These are phyloP conservation scores for Drosophila pegasa DNA, from an alignment of 2,888 invertebrate genomes.

Conservation along the genomic window DNA sequence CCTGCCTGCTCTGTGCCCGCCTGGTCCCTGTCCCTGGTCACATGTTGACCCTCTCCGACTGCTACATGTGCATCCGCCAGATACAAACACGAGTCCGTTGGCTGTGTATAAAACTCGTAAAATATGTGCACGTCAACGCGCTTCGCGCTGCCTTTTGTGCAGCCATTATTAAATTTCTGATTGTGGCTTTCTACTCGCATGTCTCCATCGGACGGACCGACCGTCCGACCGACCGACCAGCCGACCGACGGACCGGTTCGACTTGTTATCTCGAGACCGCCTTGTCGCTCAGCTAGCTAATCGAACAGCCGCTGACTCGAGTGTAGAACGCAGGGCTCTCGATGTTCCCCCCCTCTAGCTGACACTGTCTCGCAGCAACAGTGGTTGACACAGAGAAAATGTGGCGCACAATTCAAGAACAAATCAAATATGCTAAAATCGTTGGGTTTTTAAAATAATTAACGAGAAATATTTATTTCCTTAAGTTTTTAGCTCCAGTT, in stretches of 20 bases:
- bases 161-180: constrained; percentile 82
- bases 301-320: constrained; percentile 43
- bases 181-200: constrained; percentile 79
- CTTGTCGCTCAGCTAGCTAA: constrained; percentile 63
- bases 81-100: constrained; percentile 60
- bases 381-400: constrained; percentile 34
- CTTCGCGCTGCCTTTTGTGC: constrained; percentile 75
- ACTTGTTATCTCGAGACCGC: constrained; percentile 66
- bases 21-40: neutral
- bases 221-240: neutral
- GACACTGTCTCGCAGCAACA: constrained; percentile 21
- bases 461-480: too few species aligned
- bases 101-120: constrained; percentile 77
- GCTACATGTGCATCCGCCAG: constrained; percentile 73
- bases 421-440: neutral
- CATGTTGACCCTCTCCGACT: constrained; percentile 24
- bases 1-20: constrained; percentile 1
- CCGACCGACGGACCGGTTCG: constrained; percentile 61
- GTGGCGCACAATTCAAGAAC: neutral
- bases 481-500: too few species aligned
- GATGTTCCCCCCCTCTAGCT: constrained; percentile 12
- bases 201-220: constrained; percentile 39
- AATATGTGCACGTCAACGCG: constrained; percentile 82
- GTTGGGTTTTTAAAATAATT: too few species aligned
- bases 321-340: constrained; percentile 24